Base-by-base conservation (phyloP, 2,113 vertebrate species). In the Psittacus erithacus region DNA sequence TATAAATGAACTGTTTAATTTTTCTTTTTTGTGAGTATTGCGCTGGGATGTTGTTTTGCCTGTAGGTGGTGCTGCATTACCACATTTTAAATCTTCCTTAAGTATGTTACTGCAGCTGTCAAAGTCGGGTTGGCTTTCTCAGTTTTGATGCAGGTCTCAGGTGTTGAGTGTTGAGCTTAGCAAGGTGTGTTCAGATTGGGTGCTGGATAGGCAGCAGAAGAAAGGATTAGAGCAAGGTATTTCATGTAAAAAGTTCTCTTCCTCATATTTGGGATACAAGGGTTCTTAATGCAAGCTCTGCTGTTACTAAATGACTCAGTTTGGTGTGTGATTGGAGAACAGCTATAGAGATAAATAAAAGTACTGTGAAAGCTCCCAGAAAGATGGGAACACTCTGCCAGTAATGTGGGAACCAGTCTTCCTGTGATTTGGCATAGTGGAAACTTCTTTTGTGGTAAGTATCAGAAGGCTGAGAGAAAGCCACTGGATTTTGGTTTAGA, bases 91-190 rank as follows among this genome's bases (percentile, higher is more conserved):
- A 65, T 62, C 17, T 63, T 17, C 7, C 3, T 33, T 20, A 25
- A 2, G 0, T 13, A 1, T 7, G 7, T 47, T 27, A 9, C 16
- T 15, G 0, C 2, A 11, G 22, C 0, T 74, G 3, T 29, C 2
- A 0, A 46, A 74, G 12, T 22, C 35, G 20, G 4, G 1, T 20
- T 88, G 83, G 8, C 35, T 53, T 67, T 77, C 64, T 63, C 31
- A 6, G 55, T 70, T 83, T 55, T 27, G 38, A 12, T 33, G 11
- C 9, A 7, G 5, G 5, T 77, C 55, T 84, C n/a, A 81, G 57
- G 27, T 67, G 28, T 4, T 62, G n/a, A 69, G 6, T 49, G 17
- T 43, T 68, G 19, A 64, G 22, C 9, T 76, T 77, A 57, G 49
- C 27, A 44, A 43, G 8, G 16, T 77, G 50, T 65, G 7, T 46